A percentile compares a stretch with the other conserved stretches of the same genome.
phyloP scores from a whole-genome alignment of 2,888 invertebrate species.

The Alentia gelatinosa region DNA sequence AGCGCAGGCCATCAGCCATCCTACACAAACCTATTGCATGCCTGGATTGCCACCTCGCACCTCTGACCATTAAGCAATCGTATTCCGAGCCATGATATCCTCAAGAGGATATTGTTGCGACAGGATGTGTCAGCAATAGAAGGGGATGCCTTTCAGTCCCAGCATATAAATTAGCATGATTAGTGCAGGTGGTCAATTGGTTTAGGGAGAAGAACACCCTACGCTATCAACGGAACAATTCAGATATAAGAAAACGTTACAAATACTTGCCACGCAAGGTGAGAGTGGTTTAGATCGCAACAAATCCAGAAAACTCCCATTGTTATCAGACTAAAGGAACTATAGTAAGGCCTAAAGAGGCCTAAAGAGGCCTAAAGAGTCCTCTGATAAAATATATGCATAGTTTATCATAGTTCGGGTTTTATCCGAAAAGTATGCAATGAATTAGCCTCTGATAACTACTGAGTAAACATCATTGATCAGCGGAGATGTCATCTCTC shows the following conservation, averaged over 20 bases:
- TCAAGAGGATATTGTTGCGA: slow-evolving; percentile 30
- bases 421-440: no score
- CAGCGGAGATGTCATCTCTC: no score
- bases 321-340: not conserved
- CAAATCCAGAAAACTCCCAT: not conserved
- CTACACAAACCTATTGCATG: slow-evolving; percentile 6
- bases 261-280: not conserved
- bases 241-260: not conserved
- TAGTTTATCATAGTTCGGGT: no score
- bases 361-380: no score
- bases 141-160: not conserved
- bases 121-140: not conserved
- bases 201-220: not conserved
- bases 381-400: no score
- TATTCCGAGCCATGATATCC: slow-evolving; percentile 28
- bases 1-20: not conserved
- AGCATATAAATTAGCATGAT: slow-evolving; percentile 14
- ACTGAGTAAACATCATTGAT: no score
- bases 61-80: not conserved
- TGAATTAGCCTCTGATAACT: no score
- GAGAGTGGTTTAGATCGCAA: not conserved
- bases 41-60: slow-evolving; percentile 13
- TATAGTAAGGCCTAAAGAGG: no score
- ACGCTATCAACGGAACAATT: not conserved
- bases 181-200: slow-evolving; percentile 35